Conservation (phyloP, 1,140 invertebrate species). For the Apis mellifera region Amel_HAv3.1 CM009945.2:9434001-9434500, state of each 20-base stretch:
- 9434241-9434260: conserved; percentile 39
- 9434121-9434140: conserved; percentile 88
- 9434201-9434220: conserved; percentile 71
- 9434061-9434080: conserved; percentile 78
- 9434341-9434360: conserved; percentile 80
- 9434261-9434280: neutral
- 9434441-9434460: conserved; percentile 81
- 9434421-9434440: conserved; percentile 86
- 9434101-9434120: conserved; percentile 92
- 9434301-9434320: conserved; percentile 84
- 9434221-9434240: conserved; percentile 69
- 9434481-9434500: too few relatives aligned
- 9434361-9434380: conserved; percentile 83
- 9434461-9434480: conserved; percentile 71
- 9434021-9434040: too few relatives aligned
- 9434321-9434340: conserved; percentile 83
- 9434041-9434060: too few relatives aligned
- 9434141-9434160: conserved; percentile 82
- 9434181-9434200: conserved; percentile 79
- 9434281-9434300: conserved; percentile 71
- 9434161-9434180: conserved; percentile 80
- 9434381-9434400: conserved; percentile 89
- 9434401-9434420: conserved; percentile 92
- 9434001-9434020: too few relatives aligned
- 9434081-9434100: conserved; percentile 87